phyloP scores from a whole-genome alignment of 2,888 invertebrate species.

The Perdita meconis region DNA sequence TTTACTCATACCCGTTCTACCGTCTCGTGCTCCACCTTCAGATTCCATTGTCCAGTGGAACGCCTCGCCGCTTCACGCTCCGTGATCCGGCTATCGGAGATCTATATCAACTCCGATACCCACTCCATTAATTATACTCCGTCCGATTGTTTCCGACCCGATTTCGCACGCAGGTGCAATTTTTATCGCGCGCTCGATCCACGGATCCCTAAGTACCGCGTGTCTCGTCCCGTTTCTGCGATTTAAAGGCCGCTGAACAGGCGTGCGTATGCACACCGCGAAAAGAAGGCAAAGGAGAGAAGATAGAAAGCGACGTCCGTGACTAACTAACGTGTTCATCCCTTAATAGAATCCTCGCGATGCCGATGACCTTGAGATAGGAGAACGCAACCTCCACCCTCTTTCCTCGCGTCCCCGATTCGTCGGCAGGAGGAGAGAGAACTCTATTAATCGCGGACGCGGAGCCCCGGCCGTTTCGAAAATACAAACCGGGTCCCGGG shows the following conservation, averaged over 20 bases:
- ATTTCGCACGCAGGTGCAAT: constrained; percentile 26
- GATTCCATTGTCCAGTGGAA: constrained; percentile 8
- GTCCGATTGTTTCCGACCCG: constrained; percentile 20
- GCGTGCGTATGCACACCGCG: not conserved
- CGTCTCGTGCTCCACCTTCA: constrained; percentile 5
- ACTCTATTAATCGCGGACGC: constrained; percentile 54
- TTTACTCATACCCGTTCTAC: not conserved
- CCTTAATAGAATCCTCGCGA: constrained; percentile 52
- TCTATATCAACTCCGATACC: constrained; percentile 18
- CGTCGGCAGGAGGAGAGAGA: constrained; percentile 34
- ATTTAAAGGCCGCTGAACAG: not conserved
- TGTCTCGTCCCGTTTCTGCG: constrained; percentile 17
- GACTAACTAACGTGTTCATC: constrained; percentile 55
- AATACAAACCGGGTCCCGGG: constrained; percentile 59
- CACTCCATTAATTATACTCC: constrained; percentile 25
- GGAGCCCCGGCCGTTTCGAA: constrained; percentile 48
- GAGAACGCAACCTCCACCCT: not conserved
- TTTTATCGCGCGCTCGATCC: constrained; percentile 17
- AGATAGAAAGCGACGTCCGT: constrained; percentile 30
- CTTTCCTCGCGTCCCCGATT: constrained; percentile 19
- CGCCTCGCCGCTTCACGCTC: not conserved
- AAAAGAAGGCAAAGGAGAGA: not conserved
- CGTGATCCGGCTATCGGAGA: constrained; percentile 4
- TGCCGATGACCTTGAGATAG: constrained; percentile 63
- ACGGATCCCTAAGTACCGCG: too few species aligned